A percentile compares a stretch with the other conserved stretches of the same genome.
These are phyloP conservation scores for Nesogale talazaci DNA, from an alignment of 2,113 vertebrate species.

Conservation along the genomic window DNA sequence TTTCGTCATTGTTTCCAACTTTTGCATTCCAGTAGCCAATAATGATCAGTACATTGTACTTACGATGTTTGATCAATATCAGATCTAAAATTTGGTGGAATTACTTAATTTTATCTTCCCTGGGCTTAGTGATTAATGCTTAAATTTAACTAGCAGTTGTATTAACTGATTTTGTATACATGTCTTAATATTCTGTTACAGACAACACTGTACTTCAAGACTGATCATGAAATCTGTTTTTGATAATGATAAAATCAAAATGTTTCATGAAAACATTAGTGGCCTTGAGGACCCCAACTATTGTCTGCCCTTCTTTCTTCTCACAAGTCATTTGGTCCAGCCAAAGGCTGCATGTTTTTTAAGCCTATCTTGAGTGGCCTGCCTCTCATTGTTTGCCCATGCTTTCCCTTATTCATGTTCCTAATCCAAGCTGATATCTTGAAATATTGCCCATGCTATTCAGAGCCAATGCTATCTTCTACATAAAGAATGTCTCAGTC, in stretches of 20 bases:
- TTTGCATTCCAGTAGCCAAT: no score
- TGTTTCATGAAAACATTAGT: not conserved
- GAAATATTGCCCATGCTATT: not conserved
- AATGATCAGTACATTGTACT: no score
- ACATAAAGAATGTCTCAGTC: not conserved
- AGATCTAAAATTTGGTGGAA: no score
- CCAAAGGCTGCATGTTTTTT: not conserved
- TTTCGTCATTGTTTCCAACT: no score
- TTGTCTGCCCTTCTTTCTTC: not conserved
- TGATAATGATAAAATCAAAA: not conserved
- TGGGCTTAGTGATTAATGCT: no score
- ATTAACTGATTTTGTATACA: no score
- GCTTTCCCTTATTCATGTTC: not conserved
- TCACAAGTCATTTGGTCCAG: not conserved
- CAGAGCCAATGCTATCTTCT: not conserved
- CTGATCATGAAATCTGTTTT: no score
- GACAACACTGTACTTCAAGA: no score
- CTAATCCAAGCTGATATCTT: not conserved
- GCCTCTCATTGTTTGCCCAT: not conserved
- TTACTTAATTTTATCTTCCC: no score
- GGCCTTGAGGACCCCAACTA: not conserved
- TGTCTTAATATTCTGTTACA: no score
- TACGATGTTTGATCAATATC: no score
- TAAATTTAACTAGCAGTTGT: no score
- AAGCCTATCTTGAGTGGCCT: not conserved